Conservation (phyloP, 2,113 vertebrate genomes). For the Larimichthys polyactis region DNA sequence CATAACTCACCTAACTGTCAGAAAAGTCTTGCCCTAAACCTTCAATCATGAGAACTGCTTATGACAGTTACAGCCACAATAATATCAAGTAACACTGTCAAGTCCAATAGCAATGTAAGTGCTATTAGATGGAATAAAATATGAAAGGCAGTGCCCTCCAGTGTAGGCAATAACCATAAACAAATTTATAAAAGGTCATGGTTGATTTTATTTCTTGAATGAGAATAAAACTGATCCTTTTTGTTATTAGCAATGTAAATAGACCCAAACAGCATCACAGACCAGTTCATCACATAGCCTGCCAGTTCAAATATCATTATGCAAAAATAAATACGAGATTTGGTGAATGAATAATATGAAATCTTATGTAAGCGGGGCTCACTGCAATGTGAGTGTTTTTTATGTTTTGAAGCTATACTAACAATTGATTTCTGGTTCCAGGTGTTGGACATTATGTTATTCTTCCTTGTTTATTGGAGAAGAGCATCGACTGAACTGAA, state of each 20-base stretch:
- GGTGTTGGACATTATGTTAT: constrained; percentile 3
- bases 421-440: constrained; percentile 25
- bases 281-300: neutral
- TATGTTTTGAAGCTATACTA: neutral
- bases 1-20: constrained; percentile 18
- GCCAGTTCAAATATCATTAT: neutral
- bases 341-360: neutral
- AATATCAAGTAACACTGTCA: neutral
- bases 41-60: neutral
- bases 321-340: neutral
- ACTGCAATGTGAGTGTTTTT: neutral
- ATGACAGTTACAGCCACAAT: neutral
- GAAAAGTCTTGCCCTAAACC: neutral
- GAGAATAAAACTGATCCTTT: neutral
- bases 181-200: no score
- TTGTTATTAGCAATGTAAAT: neutral
- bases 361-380: neutral
- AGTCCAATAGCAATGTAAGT: neutral
- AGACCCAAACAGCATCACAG: neutral
- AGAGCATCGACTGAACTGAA: constrained; percentile 21
- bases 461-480: constrained; percentile 29
- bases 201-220: no score
- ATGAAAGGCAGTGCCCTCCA: neutral
- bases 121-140: neutral
- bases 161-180: neutral